These are phyloP conservation scores for Eilema caniola DNA, from an alignment of 2,888 invertebrate genomes.

Conservation along the genomic window DNA sequence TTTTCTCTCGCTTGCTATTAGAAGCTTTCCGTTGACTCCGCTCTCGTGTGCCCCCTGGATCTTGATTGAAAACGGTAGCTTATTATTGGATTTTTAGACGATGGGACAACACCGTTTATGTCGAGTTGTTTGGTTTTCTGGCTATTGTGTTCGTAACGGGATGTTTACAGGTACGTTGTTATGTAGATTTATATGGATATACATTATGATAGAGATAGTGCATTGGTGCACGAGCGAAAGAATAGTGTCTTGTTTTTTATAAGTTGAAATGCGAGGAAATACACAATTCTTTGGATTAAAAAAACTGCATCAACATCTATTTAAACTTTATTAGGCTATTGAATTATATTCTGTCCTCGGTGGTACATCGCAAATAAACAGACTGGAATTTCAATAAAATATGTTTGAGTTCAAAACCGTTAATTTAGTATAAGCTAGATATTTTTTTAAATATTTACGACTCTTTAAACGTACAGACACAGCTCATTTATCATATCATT, in stretches of 20 bases:
- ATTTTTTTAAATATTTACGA: too few relatives aligned
- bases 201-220: not conserved
- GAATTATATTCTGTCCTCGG: too few relatives aligned
- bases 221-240: not conserved
- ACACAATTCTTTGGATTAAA: too few relatives aligned
- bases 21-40: slow-evolving; percentile 65
- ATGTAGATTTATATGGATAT: not conserved
- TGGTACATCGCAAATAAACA: too few relatives aligned
- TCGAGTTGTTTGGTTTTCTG: slow-evolving; percentile 43
- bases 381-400: too few relatives aligned
- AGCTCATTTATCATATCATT: too few relatives aligned
- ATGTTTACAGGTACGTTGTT: slow-evolving; percentile 11
- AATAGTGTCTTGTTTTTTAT: not conserved
- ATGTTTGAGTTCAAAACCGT: too few relatives aligned
- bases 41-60: slow-evolving; percentile 64
- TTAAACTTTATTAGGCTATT: too few relatives aligned
- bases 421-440: too few relatives aligned
- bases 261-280: too few relatives aligned
- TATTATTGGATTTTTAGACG: slow-evolving; percentile 68
- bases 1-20: slow-evolving; percentile 84
- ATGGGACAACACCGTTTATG: slow-evolving; percentile 46
- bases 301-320: too few relatives aligned
- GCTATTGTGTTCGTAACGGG: slow-evolving; percentile 11
- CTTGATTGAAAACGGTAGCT: slow-evolving; percentile 79
- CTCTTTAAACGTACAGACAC: too few relatives aligned